Conservation (phyloP, 2,888 invertebrate species). For the Andrena hattorfiana region DNA sequence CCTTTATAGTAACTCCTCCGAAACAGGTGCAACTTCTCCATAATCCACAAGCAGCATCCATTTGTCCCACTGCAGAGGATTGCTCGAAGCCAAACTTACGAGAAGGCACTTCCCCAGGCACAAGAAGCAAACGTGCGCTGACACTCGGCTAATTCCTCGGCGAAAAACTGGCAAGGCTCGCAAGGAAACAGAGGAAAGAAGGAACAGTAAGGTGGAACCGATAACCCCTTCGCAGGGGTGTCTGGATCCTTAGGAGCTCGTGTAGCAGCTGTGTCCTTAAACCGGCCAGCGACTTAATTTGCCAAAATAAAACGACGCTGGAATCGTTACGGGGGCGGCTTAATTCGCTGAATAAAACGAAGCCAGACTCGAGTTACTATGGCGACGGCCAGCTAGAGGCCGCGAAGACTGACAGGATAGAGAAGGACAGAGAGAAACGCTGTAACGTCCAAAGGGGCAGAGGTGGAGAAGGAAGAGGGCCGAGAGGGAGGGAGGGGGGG, state of each 20-base stretch:
- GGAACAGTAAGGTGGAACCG: conserved; percentile 2
- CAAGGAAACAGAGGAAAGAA: too few relatives aligned
- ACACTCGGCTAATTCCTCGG: conserved; percentile 5
- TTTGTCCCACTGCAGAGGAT: background rate
- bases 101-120: background rate
- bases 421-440: background rate
- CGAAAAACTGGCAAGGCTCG: background rate
- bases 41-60: background rate
- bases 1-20: too few relatives aligned
- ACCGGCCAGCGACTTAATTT: conserved; percentile 57
- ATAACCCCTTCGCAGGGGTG: conserved; percentile 10
- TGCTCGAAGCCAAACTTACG: background rate
- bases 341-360: conserved; percentile 63
- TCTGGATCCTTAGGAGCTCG: conserved; percentile 8
- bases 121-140: background rate
- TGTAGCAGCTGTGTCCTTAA: conserved; percentile 47
- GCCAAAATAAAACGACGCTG: conserved; percentile 49
- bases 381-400: conserved; percentile 37
- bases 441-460: conserved; percentile 17
- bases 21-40: too few relatives aligned
- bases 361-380: conserved; percentile 55
- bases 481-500: too few relatives aligned
- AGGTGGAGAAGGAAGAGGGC: conserved; percentile 42
- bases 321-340: conserved; percentile 45
- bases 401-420: conserved; percentile 45